These are phyloP conservation scores for Sinocyclocheilus rhinocerous DNA, from an alignment of 2,113 vertebrate species.

Conservation along the genomic window DNA sequence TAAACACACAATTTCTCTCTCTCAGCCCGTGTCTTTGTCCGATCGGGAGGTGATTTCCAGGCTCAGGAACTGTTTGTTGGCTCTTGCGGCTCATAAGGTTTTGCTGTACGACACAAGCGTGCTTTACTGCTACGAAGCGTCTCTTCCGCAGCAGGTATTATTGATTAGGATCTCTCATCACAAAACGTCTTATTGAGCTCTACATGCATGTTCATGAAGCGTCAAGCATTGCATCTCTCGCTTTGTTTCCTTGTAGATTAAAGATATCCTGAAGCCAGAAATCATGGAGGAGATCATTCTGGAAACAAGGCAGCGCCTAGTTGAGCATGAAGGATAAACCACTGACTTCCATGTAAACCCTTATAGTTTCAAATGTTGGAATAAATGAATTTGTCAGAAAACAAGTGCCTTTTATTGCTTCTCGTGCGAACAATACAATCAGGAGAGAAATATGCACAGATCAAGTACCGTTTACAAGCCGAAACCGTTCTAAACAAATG, in stretches of 20 bases:
- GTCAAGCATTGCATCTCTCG: not conserved
- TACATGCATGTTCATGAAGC: not conserved
- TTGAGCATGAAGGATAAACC: conserved; percentile 86
- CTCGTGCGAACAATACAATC: not conserved
- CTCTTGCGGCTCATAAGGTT: conserved; percentile 85
- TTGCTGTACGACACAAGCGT: conserved; percentile 94
- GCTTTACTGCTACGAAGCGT: conserved; percentile 94
- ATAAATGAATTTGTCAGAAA: not conserved
- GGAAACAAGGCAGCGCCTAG: conserved; percentile 88
- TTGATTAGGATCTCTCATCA: not conserved
- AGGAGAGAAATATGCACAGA: no score
- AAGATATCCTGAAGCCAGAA: conserved; percentile 93
- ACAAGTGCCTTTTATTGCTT: not conserved
- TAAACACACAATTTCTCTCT: no score
- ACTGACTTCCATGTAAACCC: not conserved
- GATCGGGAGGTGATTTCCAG: conserved; percentile 96
- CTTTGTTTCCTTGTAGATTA: conserved; percentile 79
- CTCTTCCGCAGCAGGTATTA: conserved; percentile 87
- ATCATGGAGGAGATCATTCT: conserved; percentile 90
- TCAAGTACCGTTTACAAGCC: no score
- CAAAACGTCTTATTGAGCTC: not conserved
- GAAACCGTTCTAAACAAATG: no score
- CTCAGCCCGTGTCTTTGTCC: conserved; percentile 81
- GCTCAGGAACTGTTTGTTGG: conserved; percentile 90
- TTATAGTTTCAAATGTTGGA: not conserved